Base-by-base conservation (phyloP, 2,113 vertebrate species). In the Tricholaema leucomelas region DNA sequence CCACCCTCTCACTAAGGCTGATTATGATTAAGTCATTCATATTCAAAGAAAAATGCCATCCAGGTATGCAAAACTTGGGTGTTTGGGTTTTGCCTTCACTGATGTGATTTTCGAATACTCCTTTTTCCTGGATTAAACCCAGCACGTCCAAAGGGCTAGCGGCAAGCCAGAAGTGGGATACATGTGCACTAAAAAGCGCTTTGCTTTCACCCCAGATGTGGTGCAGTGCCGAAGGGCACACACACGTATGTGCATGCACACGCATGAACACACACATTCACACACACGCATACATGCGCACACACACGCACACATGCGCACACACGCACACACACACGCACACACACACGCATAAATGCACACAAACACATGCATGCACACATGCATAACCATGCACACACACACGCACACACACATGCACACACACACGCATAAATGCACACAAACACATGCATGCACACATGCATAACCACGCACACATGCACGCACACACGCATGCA, bases 161-260 rank as follows among this genome's bases (percentile, higher is more conserved):
- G 76, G 84, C 60, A 85, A 84, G 52, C 78, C 93, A 95, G 93
- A 93, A 95, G 95, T 87, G 11, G 6, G 72, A 90, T 91, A 84
- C 42, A 80, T 63, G 63, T 90, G 84, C 42, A 48, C 46, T 94
- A 87, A 60, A 76, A 93, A 95, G 84, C 63, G 31, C 78, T 93
- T 94, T 92, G 86, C 91, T 94, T 95, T 85, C 72, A 73, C 66
- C 92, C 93, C 96, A 96, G 67, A 95, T 88, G 92, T 42, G 42
- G 42, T 88, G 74, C 78, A 65, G 74, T 48, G 91, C 92, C 90
- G 70, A 88, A 91, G 83, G 86, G 86, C 7, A 0, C 27, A 23
- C 5, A 42, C 54, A 72, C 38, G 38, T 6, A 24, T 18, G 25
- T 35, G 33, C 11, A 19, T 19, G 13, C 12, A 15, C 20, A 13